These are phyloP conservation scores for Xiphorhynchus erythropygius DNA, from an alignment of 2,797 vertebrate genomes.

Conservation along the genomic window DNA sequence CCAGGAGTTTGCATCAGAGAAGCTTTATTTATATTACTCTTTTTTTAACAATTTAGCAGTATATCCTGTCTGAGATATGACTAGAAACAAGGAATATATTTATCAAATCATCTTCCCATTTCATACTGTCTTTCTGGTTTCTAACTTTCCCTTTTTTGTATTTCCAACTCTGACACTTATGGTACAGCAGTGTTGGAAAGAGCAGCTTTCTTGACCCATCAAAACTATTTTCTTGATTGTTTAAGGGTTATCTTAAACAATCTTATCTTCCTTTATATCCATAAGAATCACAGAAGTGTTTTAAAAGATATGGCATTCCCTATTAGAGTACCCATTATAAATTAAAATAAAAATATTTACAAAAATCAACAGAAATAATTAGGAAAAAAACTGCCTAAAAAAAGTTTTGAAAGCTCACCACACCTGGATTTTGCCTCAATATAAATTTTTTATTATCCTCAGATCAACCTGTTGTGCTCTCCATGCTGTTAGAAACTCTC, in stretches of 20 bases:
- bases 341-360: background rate
- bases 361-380: background rate
- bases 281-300: background rate
- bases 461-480: background rate
- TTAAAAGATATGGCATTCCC: background rate
- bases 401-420: background rate
- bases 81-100: background rate
- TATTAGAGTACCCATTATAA: background rate
- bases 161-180: background rate
- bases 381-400: background rate
- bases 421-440: background rate
- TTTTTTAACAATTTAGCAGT: background rate
- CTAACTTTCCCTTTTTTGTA: background rate
- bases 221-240: background rate
- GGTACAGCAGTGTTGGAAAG: background rate
- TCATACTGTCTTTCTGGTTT: background rate
- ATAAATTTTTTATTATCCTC: background rate
- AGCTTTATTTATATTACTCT: background rate
- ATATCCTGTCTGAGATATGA: background rate
- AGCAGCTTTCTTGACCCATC: background rate
- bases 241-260: too few species aligned
- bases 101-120: background rate
- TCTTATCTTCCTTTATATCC: background rate
- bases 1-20: fast-evolving
- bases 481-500: background rate